Evolutionary conservation across 2,797 vertebrate species (phyloP).

Genomic region (Valencia hispanica): DNA sequence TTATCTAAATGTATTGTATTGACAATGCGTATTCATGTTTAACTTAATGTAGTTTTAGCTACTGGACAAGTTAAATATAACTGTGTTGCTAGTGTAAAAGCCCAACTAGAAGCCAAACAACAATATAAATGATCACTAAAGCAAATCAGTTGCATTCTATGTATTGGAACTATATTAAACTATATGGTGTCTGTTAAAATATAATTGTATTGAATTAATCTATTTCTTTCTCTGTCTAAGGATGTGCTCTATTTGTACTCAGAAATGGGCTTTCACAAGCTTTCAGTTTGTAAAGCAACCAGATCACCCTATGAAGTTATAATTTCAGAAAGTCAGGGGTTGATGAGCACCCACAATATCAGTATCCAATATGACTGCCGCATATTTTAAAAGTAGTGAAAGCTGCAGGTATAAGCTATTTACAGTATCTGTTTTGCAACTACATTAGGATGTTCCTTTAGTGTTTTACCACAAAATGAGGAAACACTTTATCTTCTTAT

Average conservation of each 20-base stretch:
- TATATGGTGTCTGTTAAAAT: not conserved
- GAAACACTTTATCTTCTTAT: not conserved
- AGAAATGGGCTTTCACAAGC: not conserved
- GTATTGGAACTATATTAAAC: not conserved
- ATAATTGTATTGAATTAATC: not conserved
- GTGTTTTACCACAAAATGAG: not conserved
- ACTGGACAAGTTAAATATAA: too few species aligned
- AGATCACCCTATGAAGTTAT: not conserved
- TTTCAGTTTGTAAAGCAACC: not conserved
- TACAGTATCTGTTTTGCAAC: too few species aligned
- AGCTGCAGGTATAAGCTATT: too few species aligned
- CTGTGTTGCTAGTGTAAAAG: too few species aligned
- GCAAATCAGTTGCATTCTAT: not conserved
- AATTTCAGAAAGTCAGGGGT: too few species aligned
- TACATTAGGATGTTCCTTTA: not conserved
- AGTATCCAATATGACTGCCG: too few species aligned
- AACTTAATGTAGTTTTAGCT: too few species aligned
- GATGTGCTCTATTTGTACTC: not conserved
- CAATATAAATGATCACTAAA: not conserved
- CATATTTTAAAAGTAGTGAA: too few species aligned
- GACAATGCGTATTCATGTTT: too few species aligned
- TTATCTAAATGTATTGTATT: too few species aligned
- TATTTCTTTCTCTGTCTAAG: not conserved
- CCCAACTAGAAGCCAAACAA: too few species aligned
- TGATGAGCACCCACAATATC: too few species aligned